Base-by-base conservation (phyloP, 2,888 invertebrate genomes). In the Norana najaformis region DNA sequence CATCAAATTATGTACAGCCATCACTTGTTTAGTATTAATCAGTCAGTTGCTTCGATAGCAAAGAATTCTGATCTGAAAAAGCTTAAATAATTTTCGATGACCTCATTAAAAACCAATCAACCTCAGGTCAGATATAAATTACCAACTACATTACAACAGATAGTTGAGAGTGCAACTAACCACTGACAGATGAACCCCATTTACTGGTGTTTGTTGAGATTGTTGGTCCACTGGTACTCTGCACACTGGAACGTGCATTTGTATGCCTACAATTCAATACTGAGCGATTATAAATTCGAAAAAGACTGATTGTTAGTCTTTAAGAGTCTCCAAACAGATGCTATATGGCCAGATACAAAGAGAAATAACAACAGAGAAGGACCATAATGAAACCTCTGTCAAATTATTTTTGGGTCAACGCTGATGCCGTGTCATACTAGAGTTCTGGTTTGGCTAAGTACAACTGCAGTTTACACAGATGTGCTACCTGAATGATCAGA, bases 181-280 rank as follows among this genome's bases (percentile, higher is more conserved):
- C 35, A 23, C 85, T 85, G 85, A 37, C 85, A 1, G 85, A 85
- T 37, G 85, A 85, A 36, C 35, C 14, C 85, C 85, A 85, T 30
- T 85, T 85, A 35, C 85, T 85, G 0, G 85, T 85, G 36, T 4
- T 37, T 23, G 85, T 36, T 85, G 85, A 85, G 36, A 85, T 23
- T 85, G 85, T 85, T 23, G 85, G 85, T 85, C 36, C 85, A 37
- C 37, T 85, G 8, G 36, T 36, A 85, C 85, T 85, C 85, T 85
- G 85, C 36, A n/a, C 3, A 37, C 4, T 36, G 18, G 85, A 85
- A 35, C 37, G 85, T 5, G 23, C 36, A 35, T 35, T 85, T 18
- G 85, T 36, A 13, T 85, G 4, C 23, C 85, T 85, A 36, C 35
- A 85, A 85, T 85, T 35, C 85, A 85, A 85, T 85, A n/a, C 13